phyloP scores from a whole-genome alignment of 2,113 vertebrate species.

The Chinchilla lanigera region DNA sequence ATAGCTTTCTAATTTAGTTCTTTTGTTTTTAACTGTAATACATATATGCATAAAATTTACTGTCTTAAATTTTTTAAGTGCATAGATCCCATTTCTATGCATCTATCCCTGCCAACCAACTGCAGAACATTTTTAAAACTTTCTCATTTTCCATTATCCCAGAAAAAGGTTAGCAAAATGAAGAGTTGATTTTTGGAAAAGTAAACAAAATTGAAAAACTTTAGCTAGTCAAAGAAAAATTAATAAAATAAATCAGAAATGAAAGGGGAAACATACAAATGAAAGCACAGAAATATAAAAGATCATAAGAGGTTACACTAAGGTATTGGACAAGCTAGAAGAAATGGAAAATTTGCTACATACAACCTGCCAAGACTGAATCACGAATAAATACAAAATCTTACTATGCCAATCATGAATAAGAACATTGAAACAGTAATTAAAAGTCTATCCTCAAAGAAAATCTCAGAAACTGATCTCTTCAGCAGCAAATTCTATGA shows the following conservation, averaged over 20 bases:
- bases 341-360: not conserved
- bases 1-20: not conserved
- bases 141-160: accelerated
- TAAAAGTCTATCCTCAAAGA: not conserved
- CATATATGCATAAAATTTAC: not conserved
- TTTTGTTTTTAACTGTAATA: not conserved
- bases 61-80: not conserved
- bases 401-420: not conserved
- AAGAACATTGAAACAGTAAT: not conserved
- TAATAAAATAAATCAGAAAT: not conserved
- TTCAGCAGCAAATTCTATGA: not conserved
- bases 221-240: not conserved
- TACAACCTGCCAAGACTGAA: not conserved
- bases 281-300: not conserved
- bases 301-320: not conserved
- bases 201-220: not conserved
- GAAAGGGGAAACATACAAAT: not conserved
- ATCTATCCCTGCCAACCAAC: too few relatives aligned
- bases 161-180: not conserved
- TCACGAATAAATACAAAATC: not conserved
- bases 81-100: not conserved
- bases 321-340: not conserved
- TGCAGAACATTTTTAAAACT: not conserved
- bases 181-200: not conserved
- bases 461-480: not conserved